phyloP scores from a whole-genome alignment of 2,888 invertebrate species.

The Craniophora ligustri region DNA sequence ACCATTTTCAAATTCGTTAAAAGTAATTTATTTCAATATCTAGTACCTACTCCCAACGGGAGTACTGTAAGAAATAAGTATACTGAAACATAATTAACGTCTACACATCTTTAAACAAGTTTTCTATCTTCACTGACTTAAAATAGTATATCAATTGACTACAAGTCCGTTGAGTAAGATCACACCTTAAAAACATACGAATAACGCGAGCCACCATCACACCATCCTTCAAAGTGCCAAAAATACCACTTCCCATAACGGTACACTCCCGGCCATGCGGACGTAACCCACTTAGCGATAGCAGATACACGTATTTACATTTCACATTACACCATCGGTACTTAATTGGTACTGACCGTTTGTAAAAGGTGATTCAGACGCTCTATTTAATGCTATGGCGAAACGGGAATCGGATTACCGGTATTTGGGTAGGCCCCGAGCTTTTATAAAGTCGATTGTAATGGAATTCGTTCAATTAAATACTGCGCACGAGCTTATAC shows the following conservation, averaged over 20 bases:
- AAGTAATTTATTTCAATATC: no score
- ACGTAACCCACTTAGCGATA: slow-evolving; percentile 54
- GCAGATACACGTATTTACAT: slow-evolving; percentile 65
- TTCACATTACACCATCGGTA: slow-evolving; percentile 64
- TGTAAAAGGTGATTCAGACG: slow-evolving; percentile 40
- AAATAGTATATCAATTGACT: slow-evolving; percentile 6
- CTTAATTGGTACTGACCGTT: slow-evolving; percentile 67
- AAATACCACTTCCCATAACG: slow-evolving; percentile 35
- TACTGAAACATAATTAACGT: no score
- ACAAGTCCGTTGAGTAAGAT: slow-evolving; percentile 12
- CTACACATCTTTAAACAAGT: no score
- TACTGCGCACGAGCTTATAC: not conserved
- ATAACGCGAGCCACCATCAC: no score
- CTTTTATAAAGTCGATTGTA: slow-evolving; percentile 24
- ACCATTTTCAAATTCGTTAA: no score
- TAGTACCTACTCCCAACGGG: no score
- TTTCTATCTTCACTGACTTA: not conserved
- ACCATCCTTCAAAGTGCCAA: slow-evolving; percentile 22
- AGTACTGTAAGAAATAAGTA: no score
- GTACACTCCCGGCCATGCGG: slow-evolving; percentile 24
- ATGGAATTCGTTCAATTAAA: slow-evolving; percentile 2
- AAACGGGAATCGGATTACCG: slow-evolving; percentile 44
- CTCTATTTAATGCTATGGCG: slow-evolving; percentile 40
- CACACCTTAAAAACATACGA: slow-evolving; percentile 11
- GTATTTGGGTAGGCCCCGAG: slow-evolving; percentile 38